Conservation (phyloP, 2,113 vertebrate genomes). For the Ammospiza caudacuta region DNA sequence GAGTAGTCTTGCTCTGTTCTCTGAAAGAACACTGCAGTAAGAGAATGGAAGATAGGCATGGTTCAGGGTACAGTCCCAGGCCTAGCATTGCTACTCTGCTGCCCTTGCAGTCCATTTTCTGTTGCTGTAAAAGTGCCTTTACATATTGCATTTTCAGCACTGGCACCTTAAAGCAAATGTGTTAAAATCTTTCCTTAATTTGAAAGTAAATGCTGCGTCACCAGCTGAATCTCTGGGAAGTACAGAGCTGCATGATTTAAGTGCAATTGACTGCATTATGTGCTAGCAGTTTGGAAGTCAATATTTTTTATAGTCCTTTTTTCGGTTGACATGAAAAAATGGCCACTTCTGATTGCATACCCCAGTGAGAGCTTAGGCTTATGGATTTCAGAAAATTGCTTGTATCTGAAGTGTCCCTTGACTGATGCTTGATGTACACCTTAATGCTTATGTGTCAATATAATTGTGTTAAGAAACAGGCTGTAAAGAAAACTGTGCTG, state of each 20-base stretch:
- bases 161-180: neutral
- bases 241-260: neutral
- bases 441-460: neutral
- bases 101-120: neutral
- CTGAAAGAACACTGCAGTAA: neutral
- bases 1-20: neutral
- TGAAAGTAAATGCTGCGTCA: neutral
- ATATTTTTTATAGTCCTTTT: neutral
- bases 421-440: neutral
- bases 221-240: neutral
- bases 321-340: neutral
- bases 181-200: neutral
- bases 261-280: fast-evolving
- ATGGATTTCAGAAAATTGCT: neutral
- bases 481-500: neutral
- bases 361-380: neutral
- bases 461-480: neutral
- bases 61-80: neutral
- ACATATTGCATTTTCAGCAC: neutral
- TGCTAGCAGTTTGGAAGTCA: neutral
- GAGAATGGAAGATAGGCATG: neutral
- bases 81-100: neutral
- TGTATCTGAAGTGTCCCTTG: neutral
- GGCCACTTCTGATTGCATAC: neutral
- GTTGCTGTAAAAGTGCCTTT: neutral